These are phyloP conservation scores for Tretioscincus oriximinensis DNA, from an alignment of 2,113 vertebrate genomes.

Conservation along the genomic window DNA sequence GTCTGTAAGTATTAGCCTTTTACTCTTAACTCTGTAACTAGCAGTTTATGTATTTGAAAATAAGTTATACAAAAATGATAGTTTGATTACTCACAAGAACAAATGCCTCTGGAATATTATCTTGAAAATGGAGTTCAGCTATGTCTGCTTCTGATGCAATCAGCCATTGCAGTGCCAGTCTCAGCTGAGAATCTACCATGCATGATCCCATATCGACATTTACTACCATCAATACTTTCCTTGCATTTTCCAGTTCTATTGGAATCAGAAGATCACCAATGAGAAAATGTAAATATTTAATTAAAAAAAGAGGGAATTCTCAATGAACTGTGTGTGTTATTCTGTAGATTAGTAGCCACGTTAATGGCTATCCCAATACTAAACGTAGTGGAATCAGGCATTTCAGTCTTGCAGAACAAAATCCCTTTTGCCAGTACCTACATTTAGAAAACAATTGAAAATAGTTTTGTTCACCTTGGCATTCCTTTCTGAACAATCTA, in stretches of 20 bases:
- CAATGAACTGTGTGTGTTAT: neutral
- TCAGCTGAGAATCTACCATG: constrained; percentile 81
- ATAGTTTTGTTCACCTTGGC: too few relatives aligned
- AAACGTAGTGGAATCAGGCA: too few relatives aligned
- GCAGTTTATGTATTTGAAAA: neutral
- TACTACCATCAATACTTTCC: constrained; percentile 71
- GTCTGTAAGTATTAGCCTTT: neutral
- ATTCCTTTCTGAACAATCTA: too few relatives aligned
- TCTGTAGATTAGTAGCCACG: neutral
- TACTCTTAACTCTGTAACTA: neutral
- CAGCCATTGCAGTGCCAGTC: constrained; percentile 88
- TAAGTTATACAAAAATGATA: neutral
- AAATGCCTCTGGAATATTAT: constrained; percentile 76
- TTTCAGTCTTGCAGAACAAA: too few relatives aligned
- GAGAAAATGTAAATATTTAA: neutral
- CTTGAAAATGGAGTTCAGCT: constrained; percentile 78
- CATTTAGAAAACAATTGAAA: too few relatives aligned
- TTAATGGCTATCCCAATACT: too few relatives aligned
- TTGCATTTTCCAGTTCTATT: constrained; percentile 73
- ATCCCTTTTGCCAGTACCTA: too few relatives aligned
- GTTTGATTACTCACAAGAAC: constrained; percentile 77
- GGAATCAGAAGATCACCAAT: constrained; percentile 28
- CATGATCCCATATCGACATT: constrained; percentile 81
- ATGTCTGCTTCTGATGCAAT: constrained; percentile 87
- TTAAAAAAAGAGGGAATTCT: neutral